These are phyloP conservation scores for Tillus elongatus DNA, from an alignment of 2,888 invertebrate species.

Conservation along the genomic window DNA sequence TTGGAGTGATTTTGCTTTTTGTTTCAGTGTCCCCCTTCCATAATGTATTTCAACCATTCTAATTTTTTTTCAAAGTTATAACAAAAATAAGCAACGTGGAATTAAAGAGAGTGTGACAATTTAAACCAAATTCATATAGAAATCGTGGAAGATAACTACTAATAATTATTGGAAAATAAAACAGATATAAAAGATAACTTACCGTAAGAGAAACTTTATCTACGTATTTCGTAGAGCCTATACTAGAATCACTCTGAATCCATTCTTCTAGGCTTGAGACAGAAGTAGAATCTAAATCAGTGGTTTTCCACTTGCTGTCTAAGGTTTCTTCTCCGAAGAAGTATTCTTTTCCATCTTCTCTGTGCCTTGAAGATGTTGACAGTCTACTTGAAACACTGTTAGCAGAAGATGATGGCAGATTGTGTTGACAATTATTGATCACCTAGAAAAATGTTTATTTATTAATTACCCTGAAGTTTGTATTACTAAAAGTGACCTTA, in stretches of 20 bases:
- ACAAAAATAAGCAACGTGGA: too few species aligned
- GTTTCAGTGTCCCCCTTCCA: too few species aligned
- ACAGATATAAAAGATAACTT: too few species aligned
- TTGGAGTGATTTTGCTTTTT: too few species aligned
- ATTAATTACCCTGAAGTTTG: background rate
- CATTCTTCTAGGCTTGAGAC: slow-evolving; percentile 39
- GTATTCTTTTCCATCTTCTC: slow-evolving; percentile 33
- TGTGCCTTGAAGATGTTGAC: slow-evolving; percentile 31
- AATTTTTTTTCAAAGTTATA: too few species aligned
- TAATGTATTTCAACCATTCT: too few species aligned
- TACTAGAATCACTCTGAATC: slow-evolving; percentile 36
- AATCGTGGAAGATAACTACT: too few species aligned
- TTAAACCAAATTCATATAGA: too few species aligned
- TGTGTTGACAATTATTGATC: slow-evolving; percentile 55
- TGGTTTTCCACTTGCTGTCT: slow-evolving; percentile 33
- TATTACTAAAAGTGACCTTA: too few species aligned
- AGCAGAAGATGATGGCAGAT: slow-evolving; percentile 39
- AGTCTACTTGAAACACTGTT: slow-evolving; percentile 32
- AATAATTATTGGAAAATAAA: too few species aligned
- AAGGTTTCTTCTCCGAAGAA: slow-evolving; percentile 37
- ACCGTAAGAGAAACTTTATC: slow-evolving; percentile 38
- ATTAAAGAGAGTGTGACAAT: too few species aligned
- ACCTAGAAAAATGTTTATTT: slow-evolving; percentile 41
- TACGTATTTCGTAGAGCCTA: slow-evolving; percentile 36
- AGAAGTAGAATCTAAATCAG: slow-evolving; percentile 34